A percentile compares a stretch with the other conserved stretches of the same genome.
These are phyloP conservation scores for Pseudococcus jackbeardsleyi DNA, from an alignment of 2,888 invertebrate species.

Conservation along the genomic window DNA sequence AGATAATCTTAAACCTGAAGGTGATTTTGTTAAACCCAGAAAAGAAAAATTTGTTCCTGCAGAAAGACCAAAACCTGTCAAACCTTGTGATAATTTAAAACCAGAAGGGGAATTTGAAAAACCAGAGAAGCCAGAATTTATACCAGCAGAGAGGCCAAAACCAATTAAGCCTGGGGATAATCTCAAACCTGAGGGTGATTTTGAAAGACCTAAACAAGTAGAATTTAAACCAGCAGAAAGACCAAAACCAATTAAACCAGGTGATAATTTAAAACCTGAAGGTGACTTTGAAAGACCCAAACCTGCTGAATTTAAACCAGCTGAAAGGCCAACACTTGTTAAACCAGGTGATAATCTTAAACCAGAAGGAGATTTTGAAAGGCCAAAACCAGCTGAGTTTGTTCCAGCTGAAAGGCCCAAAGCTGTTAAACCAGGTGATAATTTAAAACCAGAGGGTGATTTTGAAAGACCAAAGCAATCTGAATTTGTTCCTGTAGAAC, in stretches of 20 bases:
- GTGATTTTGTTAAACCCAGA: constrained; percentile 71
- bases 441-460: constrained; percentile 72
- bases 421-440: constrained; percentile 71
- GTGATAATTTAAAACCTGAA: constrained; percentile 73
- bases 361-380: constrained; percentile 71
- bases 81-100: constrained; percentile 71
- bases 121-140: constrained; percentile 72
- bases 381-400: constrained; percentile 65
- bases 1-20: constrained; percentile 69
- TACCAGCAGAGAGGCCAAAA: constrained; percentile 73
- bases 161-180: constrained; percentile 70
- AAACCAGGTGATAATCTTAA: constrained; percentile 73
- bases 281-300: constrained; percentile 69
- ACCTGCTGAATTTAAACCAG: constrained; percentile 72
- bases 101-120: constrained; percentile 72
- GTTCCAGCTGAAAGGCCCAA: constrained; percentile 70
- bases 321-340: constrained; percentile 72
- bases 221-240: constrained; percentile 69
- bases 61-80: constrained; percentile 67
- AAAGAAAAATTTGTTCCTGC: constrained; percentile 69
- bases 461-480: constrained; percentile 70
- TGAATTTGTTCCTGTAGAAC: constrained; percentile 73
- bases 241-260: constrained; percentile 70
- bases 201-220: constrained; percentile 68
- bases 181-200: constrained; percentile 68